Evolutionary conservation across 2,797 vertebrate species (phyloP), one percentile per base, ranked within the genome.

Genomic region (Ciconia nigra): DNA sequence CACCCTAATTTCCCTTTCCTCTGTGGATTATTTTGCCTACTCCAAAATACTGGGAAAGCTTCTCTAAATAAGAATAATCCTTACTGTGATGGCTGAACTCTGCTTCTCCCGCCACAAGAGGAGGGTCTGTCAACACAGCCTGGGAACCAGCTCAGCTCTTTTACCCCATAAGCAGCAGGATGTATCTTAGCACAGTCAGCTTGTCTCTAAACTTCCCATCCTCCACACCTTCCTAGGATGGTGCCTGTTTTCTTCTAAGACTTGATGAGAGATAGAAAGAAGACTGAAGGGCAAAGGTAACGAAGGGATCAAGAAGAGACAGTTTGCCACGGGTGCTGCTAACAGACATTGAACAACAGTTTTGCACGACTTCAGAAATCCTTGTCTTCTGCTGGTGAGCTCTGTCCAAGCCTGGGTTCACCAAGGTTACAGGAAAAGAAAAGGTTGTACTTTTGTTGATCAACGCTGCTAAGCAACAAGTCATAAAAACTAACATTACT

Each of bases 401-500:
- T 79, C 74, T 21, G 35, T 46, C 89, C 79, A 15, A 82, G 92
- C 44, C 59, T 15, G 66, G 70, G 86, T 93, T 95, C 44, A 71
- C 91, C 22, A 9, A 83, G 77, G 93, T 95, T 89, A 94, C 91
- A 79, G 55, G 67, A 80, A 92, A 94, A 82, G 54, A 88, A 89
- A 96, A 96, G 86, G 89, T 67, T 86, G 84, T 37, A 78, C 66
- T 77, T 79, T 44, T 96, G 96, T 96, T 96, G 96, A 97, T 95
- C 92, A 74, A 33, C 0, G 97, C 97, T 98, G 97, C 98, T 98
- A 97, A 97, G 98, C 98, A 98, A 98, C 97, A 17, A 81, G 83
- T 82, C 83, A 67, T 66, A 91, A 91, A 91, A 95, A 93, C 96
- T 93, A 87, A 78, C 78, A 67, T 74, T 69, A 52, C 33, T 65